Conservation (phyloP, 2,797 vertebrate species). For the Poecilia velifera region DNA sequence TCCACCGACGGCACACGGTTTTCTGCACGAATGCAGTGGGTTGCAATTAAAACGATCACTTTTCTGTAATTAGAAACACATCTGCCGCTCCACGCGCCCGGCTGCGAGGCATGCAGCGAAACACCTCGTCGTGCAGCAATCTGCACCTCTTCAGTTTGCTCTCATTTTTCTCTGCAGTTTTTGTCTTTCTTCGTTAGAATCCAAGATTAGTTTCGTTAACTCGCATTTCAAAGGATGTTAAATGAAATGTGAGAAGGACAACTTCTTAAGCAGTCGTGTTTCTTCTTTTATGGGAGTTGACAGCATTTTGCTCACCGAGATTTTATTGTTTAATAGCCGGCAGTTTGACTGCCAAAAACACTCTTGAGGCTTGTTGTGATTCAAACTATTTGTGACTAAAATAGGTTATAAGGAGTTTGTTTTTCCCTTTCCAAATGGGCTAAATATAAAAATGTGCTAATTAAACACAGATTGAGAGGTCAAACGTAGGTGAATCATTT, state of each 20-base stretch:
- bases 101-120: slow-evolving; percentile 8
- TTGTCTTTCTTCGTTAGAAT: neutral
- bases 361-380: neutral
- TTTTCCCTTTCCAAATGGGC: neutral
- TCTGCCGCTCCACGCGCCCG: neutral
- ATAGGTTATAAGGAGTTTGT: neutral
- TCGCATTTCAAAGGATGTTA: slow-evolving; percentile 5
- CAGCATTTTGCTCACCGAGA: neutral
- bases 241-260: slow-evolving; percentile 11
- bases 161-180: neutral
- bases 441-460: neutral
- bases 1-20: slow-evolving; percentile 14
- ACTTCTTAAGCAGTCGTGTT: neutral
- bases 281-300: neutral
- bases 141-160: neutral
- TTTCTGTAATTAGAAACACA: slow-evolving; percentile 13
- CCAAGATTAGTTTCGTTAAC: slow-evolving; percentile 9
- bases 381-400: neutral
- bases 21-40: slow-evolving; percentile 24
- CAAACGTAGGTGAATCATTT: neutral
- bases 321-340: neutral
- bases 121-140: neutral
- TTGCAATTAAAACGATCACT: slow-evolving; percentile 17
- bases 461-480: neutral
- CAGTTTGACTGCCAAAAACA: neutral